phyloP scores from a whole-genome alignment of 2,888 invertebrate species.

The Drosophila formosana region DNA sequence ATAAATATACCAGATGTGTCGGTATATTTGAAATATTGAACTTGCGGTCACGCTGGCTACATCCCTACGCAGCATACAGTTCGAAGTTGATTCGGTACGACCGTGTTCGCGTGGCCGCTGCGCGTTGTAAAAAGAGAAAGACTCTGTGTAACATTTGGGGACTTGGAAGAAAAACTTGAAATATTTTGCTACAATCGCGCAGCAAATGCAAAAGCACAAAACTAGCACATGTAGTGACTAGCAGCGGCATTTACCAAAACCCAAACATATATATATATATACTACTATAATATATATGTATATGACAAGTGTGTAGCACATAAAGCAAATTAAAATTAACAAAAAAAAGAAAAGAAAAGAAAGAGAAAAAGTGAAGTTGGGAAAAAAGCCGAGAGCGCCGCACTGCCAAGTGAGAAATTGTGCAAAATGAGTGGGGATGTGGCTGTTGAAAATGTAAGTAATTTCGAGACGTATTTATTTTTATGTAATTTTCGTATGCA shows the following conservation, averaged over 20 bases:
- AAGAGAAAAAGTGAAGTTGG: conserved; percentile 62
- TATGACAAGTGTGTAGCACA: conserved; percentile 33
- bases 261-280: conserved; percentile 25
- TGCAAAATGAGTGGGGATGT: conserved; percentile 84
- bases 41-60: conserved; percentile 5
- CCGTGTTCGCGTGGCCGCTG: conserved; percentile 71
- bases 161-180: conserved; percentile 57
- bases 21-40: background rate
- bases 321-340: conserved; percentile 9
- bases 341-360: conserved; percentile 19
- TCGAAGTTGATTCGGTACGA: conserved; percentile 60
- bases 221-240: conserved; percentile 33
- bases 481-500: conserved; percentile 68
- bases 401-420: conserved; percentile 65
- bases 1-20: background rate
- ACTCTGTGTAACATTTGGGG: conserved; percentile 74
- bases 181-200: conserved; percentile 44
- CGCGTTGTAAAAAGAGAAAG: conserved; percentile 64
- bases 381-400: conserved; percentile 68
- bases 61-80: conserved; percentile 59
- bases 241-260: conserved; percentile 16
- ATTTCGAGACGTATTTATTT: conserved; percentile 54
- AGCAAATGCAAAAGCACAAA: conserved; percentile 32
- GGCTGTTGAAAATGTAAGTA: conserved; percentile 83
- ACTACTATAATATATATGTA: conserved; percentile 30